Base-by-base conservation (phyloP, 2,888 invertebrate species). In the Agrotis segetum region DNA sequence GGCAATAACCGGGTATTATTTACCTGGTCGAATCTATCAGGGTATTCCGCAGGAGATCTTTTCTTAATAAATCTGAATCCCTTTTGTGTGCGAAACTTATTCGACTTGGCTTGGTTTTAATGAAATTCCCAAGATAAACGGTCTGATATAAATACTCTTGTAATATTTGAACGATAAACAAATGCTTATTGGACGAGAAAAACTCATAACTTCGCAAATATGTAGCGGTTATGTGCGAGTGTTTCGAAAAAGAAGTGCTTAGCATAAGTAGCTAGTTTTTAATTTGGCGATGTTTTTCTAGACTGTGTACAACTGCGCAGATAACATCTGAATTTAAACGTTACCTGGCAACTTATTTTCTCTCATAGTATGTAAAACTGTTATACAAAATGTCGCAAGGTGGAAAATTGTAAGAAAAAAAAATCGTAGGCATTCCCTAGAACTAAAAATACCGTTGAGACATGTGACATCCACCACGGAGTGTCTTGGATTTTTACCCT, bases 111-210 rank as follows among this genome's bases (percentile, higher is more conserved):
- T 68, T 47, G 44, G 34, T 79, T 79, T 75, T 81, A 81, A 81
- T 81, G 77, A 82, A 82, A 79, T 82, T 84, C 62, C 71, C 82
- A 69, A 76, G 84, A 71, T 67, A 82, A 72, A 63, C 55, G 58
- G 40, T 49, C 68, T 56, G 58, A 50, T 72, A 69, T 73, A 73
- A 29, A 75, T 83, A 75, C 75, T 66, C 61, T 46, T 70, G 77
- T 79, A 71, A 79, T 79, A 83, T 77, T 71, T 70, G 64, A 66
- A 71, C 60, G 69, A 75, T 76, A 80, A 80, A 84, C 69, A 82
- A 77, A 79, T 81, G 77, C 62, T 77, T 68, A 73, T 66, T 70
- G 67, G 55, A 68, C 58, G 47, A 61, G 65, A 78, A 60, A 65
- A 73, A 55, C 58, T 79, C 64, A 53, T 74, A 63, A 79, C 50